phyloP scores from a whole-genome alignment of 2,797 vertebrate genomes.

The Melanotaenia boesemani region DNA sequence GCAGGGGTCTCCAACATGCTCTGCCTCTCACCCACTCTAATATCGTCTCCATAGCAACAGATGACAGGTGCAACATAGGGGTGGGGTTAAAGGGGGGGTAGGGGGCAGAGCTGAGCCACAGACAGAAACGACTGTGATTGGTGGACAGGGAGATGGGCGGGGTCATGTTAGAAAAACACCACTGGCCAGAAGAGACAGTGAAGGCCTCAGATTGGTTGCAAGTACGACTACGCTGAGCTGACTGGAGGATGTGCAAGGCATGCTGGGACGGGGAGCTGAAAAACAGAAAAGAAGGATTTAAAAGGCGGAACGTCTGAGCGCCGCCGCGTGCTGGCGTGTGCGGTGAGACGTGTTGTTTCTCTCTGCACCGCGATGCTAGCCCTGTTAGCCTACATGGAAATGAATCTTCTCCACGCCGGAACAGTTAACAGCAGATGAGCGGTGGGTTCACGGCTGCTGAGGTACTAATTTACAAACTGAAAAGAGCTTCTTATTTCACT shows the following conservation, averaged over 20 bases:
- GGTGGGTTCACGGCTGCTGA: no score
- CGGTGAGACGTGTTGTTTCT: no score
- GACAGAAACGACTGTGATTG: conserved; percentile 63
- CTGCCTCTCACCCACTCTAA: conserved; percentile 70
- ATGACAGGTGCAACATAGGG: conserved; percentile 64
- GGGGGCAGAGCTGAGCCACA: conserved; percentile 78
- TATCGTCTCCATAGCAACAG: conserved; percentile 79
- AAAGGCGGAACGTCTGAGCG: no score
- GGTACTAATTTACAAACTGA: no score
- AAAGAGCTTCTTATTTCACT: no score
- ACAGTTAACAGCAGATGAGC: no score
- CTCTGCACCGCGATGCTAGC: no score
- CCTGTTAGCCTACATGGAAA: no score
- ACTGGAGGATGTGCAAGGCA: conserved; percentile 32
- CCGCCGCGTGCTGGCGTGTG: no score
- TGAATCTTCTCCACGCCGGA: no score
- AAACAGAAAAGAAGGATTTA: not conserved
- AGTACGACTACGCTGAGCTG: not conserved
- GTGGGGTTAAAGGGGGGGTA: conserved; percentile 37
- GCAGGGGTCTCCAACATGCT: conserved; percentile 72
- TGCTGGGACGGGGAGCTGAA: conserved; percentile 33
- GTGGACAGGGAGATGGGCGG: conserved; percentile 69
- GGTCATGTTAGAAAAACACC: conserved; percentile 47
- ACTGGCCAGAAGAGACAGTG: conserved; percentile 17
- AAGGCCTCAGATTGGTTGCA: conserved; percentile 31